Percentiles rank a stretch among this genome's conserved stretches.
Conservation (phyloP, 2,888 invertebrate genomes). For the Branchellion lobata region DNA sequence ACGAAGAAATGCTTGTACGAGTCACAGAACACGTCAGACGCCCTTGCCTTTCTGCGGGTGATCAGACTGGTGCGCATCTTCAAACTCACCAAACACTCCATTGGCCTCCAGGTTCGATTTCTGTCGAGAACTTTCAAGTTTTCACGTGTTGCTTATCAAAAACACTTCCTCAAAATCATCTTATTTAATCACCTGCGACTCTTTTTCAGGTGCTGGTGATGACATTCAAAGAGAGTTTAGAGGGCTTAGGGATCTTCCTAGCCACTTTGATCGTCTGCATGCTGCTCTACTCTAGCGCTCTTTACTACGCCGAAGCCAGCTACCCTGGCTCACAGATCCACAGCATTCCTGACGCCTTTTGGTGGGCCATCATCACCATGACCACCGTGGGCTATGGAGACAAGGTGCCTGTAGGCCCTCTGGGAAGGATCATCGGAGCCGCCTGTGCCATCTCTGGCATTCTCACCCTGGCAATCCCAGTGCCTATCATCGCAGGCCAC, state of each 20-base stretch:
- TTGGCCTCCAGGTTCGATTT: slow-evolving; percentile 54
- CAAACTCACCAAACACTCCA: slow-evolving; percentile 58
- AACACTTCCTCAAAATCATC: slow-evolving; percentile 23
- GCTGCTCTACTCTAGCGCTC: slow-evolving; percentile 57
- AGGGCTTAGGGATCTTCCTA: slow-evolving; percentile 57
- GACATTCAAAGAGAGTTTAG: slow-evolving; percentile 56
- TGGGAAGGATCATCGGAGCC: slow-evolving; percentile 60
- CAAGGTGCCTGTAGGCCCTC: slow-evolving; percentile 59
- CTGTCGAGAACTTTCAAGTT: background rate
- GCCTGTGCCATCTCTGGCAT: slow-evolving; percentile 63
- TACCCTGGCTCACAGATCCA: slow-evolving; percentile 53
- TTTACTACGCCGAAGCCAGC: slow-evolving; percentile 57
- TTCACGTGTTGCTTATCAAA: background rate
- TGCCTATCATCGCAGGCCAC: slow-evolving; percentile 64
- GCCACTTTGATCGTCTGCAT: slow-evolving; percentile 57
- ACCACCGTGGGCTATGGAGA: slow-evolving; percentile 62
- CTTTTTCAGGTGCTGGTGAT: slow-evolving; percentile 54
- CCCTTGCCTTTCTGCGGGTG: slow-evolving; percentile 55
- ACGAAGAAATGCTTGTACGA: slow-evolving; percentile 50
- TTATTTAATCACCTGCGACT: too few species aligned
- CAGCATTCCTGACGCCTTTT: slow-evolving; percentile 60
- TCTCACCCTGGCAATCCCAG: slow-evolving; percentile 63
- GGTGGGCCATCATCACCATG: slow-evolving; percentile 61
- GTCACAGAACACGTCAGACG: slow-evolving; percentile 52
- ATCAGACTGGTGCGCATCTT: slow-evolving; percentile 57